Evolutionary conservation across 2,113 vertebrate species (phyloP), one percentile per base, ranked within the genome.

Genomic region (Tachuris rubrigastra): DNA sequence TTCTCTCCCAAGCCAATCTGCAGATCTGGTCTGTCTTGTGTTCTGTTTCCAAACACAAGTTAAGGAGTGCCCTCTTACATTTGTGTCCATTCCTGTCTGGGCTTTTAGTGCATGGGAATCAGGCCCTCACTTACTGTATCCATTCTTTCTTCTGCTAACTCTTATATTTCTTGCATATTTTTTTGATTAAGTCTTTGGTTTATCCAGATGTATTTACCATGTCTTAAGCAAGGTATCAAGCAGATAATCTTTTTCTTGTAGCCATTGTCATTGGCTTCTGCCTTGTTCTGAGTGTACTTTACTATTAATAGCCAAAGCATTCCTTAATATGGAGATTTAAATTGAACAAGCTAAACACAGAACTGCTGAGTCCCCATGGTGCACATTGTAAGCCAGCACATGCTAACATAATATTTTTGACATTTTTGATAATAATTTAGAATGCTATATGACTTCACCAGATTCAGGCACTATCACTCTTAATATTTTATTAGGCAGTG

Each of bases 121-220:
- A 5, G 4, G 0, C 12, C n/a, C 9, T 78, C 41, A 12, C 1
- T 0, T 27, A 22, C 55, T 69, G 8, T 25, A 30, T 59, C n/a
- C 2, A 0, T 72, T 28, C 25, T 55, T 94, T 74, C 15, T 56
- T 35, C 28, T 56, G 7, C 46, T 80, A 50, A 30, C 15, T 60
- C 33, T 85, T 58, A 8, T 12, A 10, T 78, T 67, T 78, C 49
- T 84, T 62, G 20, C 23, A n/a, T 31, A 0, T 44, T 50, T 35
- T 13, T 76, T 49, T 55, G 4, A 1, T 88, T n/a, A 49, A n/a
- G 25, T 28, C n/a, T 80, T 60, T 41, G 53, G 12, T 9, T 82
- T 82, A 13, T 7, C 42, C 31, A 7, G 10, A 87, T 55, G 24
- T 23, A 14, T 82, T 79, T 73, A 35, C 33, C 11, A 0, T 53